Evolutionary conservation across 2,797 vertebrate genomes (phyloP), one percentile per base, ranked within the genome.

Genomic region (Furcifer pardalis): DNA sequence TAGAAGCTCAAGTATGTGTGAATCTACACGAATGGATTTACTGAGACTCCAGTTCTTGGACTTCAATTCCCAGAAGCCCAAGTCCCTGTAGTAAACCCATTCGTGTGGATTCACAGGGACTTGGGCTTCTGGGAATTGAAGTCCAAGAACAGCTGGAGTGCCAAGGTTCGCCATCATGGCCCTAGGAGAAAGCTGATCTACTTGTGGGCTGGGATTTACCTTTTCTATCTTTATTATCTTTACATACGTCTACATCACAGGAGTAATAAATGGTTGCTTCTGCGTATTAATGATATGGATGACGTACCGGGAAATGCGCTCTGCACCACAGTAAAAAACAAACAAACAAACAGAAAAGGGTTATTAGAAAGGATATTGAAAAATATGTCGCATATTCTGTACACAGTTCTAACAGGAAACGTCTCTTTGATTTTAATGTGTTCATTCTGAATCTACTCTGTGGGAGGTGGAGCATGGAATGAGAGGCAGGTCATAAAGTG

Each of bases 381-480:
- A 3, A 1, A 10, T 17, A 62, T 56, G 60, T 40, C 44, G 6
- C 71, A 52, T 40, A 13, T 59, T 79, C 17, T 42, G 52, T 32
- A 21, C 69, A 21, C 25, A 27, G 5, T 49, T 32, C 69, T 72
- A 44, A 46, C 21, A 80, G 87, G 88, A 73, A 90, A 86, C 86
- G 89, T 75, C 86, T 74, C 91, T 68, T 69, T 77, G 78, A 81
- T 80, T 66, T 68, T 44, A 44, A 80, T 35, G 71, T 60, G 65
- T 23, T 80, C 81, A 1, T 12, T 71, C 84, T 84, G 71, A 0
- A 75, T n/a, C 44, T 1, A 32, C 7, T 44, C 27, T 42, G 76
- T n/a, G 85, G 84, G 92, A 94, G 93, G 94, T 93, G 92, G 94
- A 90, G 92, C 92, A 52, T 79, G 3, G 9, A 74, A 40, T 17